These are phyloP conservation scores for Zaprionus kolodkinae DNA, from an alignment of 1,140 invertebrate species.

Conservation along the genomic window DNA sequence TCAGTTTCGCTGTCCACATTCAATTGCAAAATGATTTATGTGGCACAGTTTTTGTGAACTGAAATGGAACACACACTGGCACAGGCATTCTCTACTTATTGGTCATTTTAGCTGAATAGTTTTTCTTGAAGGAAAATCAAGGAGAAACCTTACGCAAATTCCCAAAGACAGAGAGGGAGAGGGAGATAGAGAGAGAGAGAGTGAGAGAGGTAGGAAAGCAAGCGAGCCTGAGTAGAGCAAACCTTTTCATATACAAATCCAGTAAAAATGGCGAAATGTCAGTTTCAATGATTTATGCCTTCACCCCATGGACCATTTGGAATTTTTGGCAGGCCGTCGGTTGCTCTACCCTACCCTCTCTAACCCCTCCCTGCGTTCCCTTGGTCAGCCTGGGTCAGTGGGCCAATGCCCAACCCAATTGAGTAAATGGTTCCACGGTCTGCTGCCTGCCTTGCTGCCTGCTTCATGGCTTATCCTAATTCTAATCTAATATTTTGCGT, in stretches of 20 bases:
- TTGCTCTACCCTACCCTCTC: constrained; percentile 15
- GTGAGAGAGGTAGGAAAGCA: not conserved
- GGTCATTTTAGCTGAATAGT: constrained; percentile 35
- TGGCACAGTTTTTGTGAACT: constrained; percentile 49
- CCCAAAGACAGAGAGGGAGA: not conserved
- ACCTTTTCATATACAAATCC: constrained; percentile 61
- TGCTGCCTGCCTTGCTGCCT: constrained; percentile 50
- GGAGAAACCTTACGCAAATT: constrained; percentile 44
- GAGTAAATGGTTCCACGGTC: constrained; percentile 67
- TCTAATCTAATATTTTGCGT: constrained; percentile 83
- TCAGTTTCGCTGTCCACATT: constrained; percentile 44
- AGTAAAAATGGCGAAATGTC: constrained; percentile 81
- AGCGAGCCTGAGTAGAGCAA: not conserved
- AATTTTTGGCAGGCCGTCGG: constrained; percentile 68
- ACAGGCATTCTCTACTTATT: constrained; percentile 23
- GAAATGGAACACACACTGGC: not conserved
- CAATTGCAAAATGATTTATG: constrained; percentile 82
- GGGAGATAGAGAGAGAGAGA: not conserved
- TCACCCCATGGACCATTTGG: constrained; percentile 75
- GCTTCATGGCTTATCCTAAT: constrained; percentile 70
- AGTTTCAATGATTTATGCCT: constrained; percentile 83
- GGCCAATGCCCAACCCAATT: constrained; percentile 31
- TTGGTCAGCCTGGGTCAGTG: constrained; percentile 2
- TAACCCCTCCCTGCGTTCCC: not conserved
- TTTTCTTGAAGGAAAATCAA: constrained; percentile 32